Evolutionary conservation across 2,113 vertebrate species (phyloP), one percentile per base, ranked within the genome.

Genomic region (Illadopsis cleaveri): DNA sequence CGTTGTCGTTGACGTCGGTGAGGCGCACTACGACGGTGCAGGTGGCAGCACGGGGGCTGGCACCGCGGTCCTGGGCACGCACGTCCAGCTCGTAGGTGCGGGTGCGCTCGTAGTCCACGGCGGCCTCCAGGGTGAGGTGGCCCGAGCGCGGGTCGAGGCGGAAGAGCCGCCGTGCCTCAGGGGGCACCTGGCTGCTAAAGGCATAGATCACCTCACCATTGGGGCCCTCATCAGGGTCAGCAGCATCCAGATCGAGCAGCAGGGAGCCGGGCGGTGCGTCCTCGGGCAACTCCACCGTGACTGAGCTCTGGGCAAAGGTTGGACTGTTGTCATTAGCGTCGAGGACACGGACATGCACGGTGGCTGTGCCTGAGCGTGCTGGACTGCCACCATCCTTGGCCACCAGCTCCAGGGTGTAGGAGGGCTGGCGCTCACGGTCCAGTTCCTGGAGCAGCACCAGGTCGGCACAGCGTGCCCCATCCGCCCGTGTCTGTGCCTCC

Each of bases 311-410:
- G n/a, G 99, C 98, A 45, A 99, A 99, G 86, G 98, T 96, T 2
- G 99, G 99, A 66, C 98, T 99, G 94, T 99, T 99, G 98, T 99
- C 99, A 2, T 99, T 99, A 85, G 99, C 99, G 19, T 99, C 99
- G 12, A 99, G 98, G 86, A 99, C 99, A 3, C 98, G 98, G 18
- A 99, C 97, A 0, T 98, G 98, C 86, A 99, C 98, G 1, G 98
- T 98, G 15, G 99, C 98, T 0, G 98, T 98, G 70, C 99, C 99
- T 0, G 98, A 98, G 81, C 98, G 98, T 3, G 97, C 91, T 0
- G 99, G 99, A 70, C 97, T 98, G 18, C 99, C 99, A 2, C 99
- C 99, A 16, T 99, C 99, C 70, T 98, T 98, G 94, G 99, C 99
- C 65, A 99, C 98, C 90, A 99, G 98, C 85, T 99, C 98, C 93